phyloP scores from a whole-genome alignment of 2,888 invertebrate genomes.

The Branchinecta sandiegonensis region DNA sequence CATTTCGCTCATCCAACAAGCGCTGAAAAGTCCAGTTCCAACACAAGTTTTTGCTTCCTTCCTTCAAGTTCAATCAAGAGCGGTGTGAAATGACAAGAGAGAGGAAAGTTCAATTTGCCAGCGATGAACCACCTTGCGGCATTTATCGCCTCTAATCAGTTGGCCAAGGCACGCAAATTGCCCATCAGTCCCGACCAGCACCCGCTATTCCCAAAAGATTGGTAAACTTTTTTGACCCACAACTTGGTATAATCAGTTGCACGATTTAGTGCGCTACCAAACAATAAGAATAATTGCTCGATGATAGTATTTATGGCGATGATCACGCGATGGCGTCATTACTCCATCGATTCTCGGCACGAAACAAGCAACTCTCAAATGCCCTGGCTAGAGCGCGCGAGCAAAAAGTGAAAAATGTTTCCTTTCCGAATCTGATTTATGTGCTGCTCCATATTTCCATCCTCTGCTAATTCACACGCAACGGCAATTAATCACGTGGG shows the following conservation, averaged over 20 bases:
- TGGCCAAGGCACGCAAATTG: neutral
- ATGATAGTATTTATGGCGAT: neutral
- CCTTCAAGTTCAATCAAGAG: constrained; percentile 3
- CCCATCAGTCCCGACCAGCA: neutral
- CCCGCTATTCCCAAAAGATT: neutral
- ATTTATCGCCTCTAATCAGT: neutral
- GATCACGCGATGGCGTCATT: constrained; percentile 14
- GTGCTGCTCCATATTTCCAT: too few relatives aligned
- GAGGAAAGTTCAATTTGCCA: constrained; percentile 1
- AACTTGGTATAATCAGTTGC: constrained; percentile 4
- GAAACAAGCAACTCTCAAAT: constrained; percentile 7
- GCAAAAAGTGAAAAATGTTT: too few relatives aligned
- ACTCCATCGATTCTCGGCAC: constrained; percentile 14
- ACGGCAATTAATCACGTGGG: too few relatives aligned
- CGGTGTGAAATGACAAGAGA: constrained; percentile 16
- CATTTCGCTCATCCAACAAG: too few relatives aligned
- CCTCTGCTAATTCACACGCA: too few relatives aligned
- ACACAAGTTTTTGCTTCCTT: neutral
- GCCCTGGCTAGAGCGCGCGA: too few relatives aligned
- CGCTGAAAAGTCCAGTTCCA: too few relatives aligned
- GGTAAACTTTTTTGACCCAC: constrained; percentile 15
- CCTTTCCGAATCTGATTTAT: too few relatives aligned
- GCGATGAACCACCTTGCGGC: neutral
- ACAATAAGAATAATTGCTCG: constrained; percentile 5
- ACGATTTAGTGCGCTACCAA: constrained; percentile 9